Conservation (phyloP, 1,140 invertebrate genomes). For the Leptinotarsa undecemlineata region DNA sequence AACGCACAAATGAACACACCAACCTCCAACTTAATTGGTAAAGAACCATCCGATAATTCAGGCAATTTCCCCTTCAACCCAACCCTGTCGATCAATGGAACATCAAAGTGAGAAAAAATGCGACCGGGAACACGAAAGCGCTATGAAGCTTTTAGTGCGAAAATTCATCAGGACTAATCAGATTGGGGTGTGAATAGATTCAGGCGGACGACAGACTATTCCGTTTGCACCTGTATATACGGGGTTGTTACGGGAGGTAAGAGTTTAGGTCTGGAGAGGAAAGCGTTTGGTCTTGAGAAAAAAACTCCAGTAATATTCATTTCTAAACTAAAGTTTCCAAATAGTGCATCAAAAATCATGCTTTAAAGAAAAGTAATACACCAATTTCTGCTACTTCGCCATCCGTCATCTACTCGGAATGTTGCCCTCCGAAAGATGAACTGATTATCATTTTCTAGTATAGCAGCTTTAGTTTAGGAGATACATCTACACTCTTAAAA, state of each 20-base stretch:
- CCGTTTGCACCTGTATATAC: not conserved
- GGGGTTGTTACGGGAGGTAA: not conserved
- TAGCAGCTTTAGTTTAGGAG: no score
- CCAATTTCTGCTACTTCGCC: no score
- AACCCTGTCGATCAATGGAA: not conserved
- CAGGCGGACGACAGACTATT: not conserved
- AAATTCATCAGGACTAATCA: conserved; percentile 19
- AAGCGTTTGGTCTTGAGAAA: no score
- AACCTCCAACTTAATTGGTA: not conserved
- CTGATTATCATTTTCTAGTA: no score
- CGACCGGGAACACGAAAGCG: conserved; percentile 13
- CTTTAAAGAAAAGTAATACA: no score
- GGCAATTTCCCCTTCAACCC: conserved; percentile 2
- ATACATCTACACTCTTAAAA: no score
- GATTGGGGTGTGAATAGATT: conserved; percentile 7
- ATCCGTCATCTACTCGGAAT: no score
- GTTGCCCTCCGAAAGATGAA: no score
- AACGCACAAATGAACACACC: not conserved
- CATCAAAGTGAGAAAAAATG: conserved; percentile 16
- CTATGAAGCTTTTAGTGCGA: conserved; percentile 15
- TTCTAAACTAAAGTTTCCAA: no score
- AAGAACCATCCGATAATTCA: not conserved
- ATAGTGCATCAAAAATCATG: no score
- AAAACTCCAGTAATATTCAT: no score
- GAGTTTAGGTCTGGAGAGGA: no score